phyloP scores from a whole-genome alignment of 1,140 invertebrate species.

The Cyclargus thomasi region DNA sequence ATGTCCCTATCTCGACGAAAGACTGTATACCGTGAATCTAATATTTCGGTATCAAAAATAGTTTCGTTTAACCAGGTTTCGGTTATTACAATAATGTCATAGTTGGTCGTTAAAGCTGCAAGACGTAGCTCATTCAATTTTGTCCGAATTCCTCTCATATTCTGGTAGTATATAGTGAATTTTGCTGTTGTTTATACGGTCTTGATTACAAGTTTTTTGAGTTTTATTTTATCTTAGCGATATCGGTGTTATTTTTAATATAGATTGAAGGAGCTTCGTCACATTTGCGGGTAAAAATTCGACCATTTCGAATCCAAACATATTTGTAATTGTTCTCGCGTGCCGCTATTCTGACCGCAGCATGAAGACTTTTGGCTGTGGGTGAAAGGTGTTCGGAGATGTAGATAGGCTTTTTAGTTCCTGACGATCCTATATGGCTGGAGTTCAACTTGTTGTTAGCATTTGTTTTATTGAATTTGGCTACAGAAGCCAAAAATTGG shows the following conservation, averaged over 20 bases:
- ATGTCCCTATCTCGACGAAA: conserved; percentile 28
- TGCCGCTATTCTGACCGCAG: conserved; percentile 25
- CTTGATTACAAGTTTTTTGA: conserved; percentile 8
- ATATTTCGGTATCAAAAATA: conserved; percentile 27
- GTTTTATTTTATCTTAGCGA: background rate
- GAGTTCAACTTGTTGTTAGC: conserved; percentile 15
- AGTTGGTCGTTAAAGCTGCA: conserved; percentile 17
- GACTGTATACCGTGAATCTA: conserved; percentile 26
- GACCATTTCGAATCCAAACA: conserved; percentile 32
- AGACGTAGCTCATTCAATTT: conserved; percentile 16
- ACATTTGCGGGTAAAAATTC: conserved; percentile 31
- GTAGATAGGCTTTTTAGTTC: conserved; percentile 31
- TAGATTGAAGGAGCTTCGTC: conserved; percentile 17
- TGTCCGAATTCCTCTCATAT: conserved; percentile 18
- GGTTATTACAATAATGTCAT: conserved; percentile 27
- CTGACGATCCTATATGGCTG: conserved; percentile 18
- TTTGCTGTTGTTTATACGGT: background rate
- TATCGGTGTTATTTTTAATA: background rate
- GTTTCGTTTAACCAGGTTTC: conserved; percentile 32
- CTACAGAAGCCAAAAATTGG: conserved; percentile 1
- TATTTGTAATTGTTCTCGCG: conserved; percentile 32
- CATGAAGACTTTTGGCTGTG: conserved; percentile 27
- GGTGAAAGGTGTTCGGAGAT: conserved; percentile 36
- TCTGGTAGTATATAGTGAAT: conserved; percentile 22
- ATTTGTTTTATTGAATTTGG: conserved; percentile 13